Evolutionary conservation across 53 echinoderm and acorn worm species (phyloP).

Genomic region (Henricia sp.): DNA sequence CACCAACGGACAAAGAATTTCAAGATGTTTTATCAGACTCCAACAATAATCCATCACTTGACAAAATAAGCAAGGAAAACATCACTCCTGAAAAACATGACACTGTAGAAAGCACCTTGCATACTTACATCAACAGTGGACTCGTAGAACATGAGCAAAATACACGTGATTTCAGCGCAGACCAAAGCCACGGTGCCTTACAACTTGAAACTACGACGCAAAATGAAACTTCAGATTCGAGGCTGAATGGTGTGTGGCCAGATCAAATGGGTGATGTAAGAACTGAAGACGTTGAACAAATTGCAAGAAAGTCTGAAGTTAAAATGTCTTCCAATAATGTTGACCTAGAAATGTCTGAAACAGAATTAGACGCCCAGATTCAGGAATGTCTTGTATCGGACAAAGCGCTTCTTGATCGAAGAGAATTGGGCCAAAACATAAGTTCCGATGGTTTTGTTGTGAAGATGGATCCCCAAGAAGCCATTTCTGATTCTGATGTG

Average conservation of each 20-base stretch:
- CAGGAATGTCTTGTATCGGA: not conserved
- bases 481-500: constrained; percentile 1
- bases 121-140: not conserved
- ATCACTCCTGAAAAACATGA: not conserved
- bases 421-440: not conserved
- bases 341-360: not conserved
- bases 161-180: not conserved
- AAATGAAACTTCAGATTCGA: not conserved
- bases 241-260: not conserved
- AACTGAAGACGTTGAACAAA: constrained; percentile 24
- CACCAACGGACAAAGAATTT: constrained; percentile 31
- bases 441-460: not conserved
- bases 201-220: not conserved
- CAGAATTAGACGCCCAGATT: not conserved
- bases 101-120: constrained; percentile 28
- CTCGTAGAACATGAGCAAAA: not conserved
- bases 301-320: not conserved
- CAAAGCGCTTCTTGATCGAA: not conserved
- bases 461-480: not conserved
- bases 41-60: not conserved
- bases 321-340: not conserved
- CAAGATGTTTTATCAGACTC: not conserved
- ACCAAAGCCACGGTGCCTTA: not conserved
- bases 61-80: constrained; percentile 4
- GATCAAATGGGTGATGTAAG: constrained; percentile 22